phyloP scores from a whole-genome alignment of 2,113 vertebrate species.

The Sporophila hypoxantha region DNA sequence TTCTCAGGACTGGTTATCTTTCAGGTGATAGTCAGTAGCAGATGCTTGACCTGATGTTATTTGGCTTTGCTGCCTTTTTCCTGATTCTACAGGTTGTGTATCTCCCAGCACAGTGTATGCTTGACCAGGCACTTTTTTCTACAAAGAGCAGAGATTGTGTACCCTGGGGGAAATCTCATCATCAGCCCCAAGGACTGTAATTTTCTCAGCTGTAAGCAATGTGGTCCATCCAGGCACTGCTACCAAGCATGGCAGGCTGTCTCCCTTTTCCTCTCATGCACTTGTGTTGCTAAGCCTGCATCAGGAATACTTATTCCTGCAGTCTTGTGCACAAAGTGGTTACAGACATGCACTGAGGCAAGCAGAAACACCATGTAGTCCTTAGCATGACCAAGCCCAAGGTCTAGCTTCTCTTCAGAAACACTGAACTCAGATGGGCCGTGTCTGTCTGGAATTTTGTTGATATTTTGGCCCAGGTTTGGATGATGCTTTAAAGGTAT shows the following conservation, averaged over 20 bases:
- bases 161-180: neutral
- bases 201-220: neutral
- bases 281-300: neutral
- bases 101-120: neutral
- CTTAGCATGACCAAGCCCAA: neutral
- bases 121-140: neutral
- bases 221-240: neutral
- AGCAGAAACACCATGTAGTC: neutral
- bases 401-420: neutral
- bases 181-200: neutral
- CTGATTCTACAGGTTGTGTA: neutral
- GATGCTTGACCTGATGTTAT: neutral
- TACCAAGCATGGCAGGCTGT: neutral
- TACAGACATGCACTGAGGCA: neutral
- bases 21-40: neutral
- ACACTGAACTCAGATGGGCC: neutral
- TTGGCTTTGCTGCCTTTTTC: neutral
- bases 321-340: neutral
- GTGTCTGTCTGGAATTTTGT: neutral
- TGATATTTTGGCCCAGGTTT: neutral
- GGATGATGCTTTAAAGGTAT: neutral
- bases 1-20: neutral
- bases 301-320: neutral
- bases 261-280: neutral
- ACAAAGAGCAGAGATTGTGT: neutral